Conservation (phyloP, 2,888 invertebrate species). For the Branchipolynoe longqiensis region DNA sequence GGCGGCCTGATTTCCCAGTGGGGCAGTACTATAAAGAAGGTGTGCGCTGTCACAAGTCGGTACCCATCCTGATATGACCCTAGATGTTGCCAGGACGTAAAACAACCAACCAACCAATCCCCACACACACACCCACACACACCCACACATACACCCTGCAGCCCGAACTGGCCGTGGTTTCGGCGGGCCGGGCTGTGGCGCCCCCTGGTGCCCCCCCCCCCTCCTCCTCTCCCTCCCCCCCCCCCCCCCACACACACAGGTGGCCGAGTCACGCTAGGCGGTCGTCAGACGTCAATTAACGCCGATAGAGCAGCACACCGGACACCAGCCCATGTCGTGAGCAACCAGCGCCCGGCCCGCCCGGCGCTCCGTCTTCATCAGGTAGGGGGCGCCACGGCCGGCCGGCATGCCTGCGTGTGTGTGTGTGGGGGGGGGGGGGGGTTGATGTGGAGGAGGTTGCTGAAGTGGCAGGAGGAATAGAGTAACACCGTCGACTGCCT, state of each 20-base stretch:
- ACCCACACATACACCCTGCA: not conserved
- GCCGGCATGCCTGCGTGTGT: not conserved
- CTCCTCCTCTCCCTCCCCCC: not conserved
- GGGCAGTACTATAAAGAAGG: too few relatives aligned
- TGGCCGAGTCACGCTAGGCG: constrained; percentile 23
- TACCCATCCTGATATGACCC: too few relatives aligned
- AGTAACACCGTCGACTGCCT: too few relatives aligned
- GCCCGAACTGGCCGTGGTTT: not conserved
- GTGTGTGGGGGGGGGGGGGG: not conserved
- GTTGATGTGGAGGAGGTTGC: not conserved
- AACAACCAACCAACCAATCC: too few relatives aligned
- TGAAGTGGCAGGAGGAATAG: not conserved
- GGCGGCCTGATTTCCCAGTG: too few relatives aligned
- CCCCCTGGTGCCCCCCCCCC: not conserved
- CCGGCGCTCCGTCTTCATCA: constrained; percentile 38
- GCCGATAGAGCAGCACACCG: not conserved
- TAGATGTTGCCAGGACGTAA: too few relatives aligned
- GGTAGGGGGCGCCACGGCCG: not conserved
- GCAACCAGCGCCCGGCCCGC: not conserved
- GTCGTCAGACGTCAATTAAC: constrained; percentile 40
- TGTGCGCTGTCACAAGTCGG: too few relatives aligned
- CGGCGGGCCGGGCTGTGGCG: not conserved
- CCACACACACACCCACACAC: not conserved
- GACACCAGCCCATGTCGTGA: constrained; percentile 17
- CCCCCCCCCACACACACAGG: not conserved